phyloP scores from a whole-genome alignment of 1,140 invertebrate genomes.

The Hycleus phaleratus region DNA sequence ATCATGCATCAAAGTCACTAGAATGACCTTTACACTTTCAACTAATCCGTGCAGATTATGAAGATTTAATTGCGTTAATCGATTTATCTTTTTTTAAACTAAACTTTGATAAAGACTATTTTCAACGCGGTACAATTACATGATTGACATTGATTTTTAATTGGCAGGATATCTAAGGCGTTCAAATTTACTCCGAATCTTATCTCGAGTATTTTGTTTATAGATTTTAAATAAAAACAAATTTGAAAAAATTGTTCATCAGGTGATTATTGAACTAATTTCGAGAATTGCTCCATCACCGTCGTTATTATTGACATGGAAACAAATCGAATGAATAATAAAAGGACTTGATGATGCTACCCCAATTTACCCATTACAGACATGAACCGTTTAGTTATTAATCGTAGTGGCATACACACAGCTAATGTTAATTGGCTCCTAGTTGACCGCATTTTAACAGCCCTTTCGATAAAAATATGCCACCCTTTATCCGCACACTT shows the following conservation, averaged over 20 bases:
- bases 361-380: constrained; percentile 2
- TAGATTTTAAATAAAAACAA: constrained; percentile 1
- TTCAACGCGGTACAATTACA: neutral
- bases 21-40: constrained; percentile 12
- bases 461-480: neutral
- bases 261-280: no score
- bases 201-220: neutral
- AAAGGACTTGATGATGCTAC: constrained; percentile 1
- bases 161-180: no score
- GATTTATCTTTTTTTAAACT: no score
- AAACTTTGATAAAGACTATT: neutral
- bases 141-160: no score
- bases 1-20: constrained; percentile 5
- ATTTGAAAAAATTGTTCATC: neutral
- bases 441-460: constrained; percentile 4
- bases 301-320: neutral
- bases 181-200: no score
- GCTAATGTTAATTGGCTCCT: constrained; percentile 6
- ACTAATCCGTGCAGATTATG: neutral
- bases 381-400: constrained; percentile 3
- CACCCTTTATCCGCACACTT: neutral
- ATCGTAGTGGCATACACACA: constrained; percentile 1
- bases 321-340: constrained; percentile 8
- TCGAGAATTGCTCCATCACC: no score
- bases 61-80: no score